These are phyloP conservation scores for Gnathonemus longibarbis DNA, from an alignment of 2,113 vertebrate species.

Conservation along the genomic window DNA sequence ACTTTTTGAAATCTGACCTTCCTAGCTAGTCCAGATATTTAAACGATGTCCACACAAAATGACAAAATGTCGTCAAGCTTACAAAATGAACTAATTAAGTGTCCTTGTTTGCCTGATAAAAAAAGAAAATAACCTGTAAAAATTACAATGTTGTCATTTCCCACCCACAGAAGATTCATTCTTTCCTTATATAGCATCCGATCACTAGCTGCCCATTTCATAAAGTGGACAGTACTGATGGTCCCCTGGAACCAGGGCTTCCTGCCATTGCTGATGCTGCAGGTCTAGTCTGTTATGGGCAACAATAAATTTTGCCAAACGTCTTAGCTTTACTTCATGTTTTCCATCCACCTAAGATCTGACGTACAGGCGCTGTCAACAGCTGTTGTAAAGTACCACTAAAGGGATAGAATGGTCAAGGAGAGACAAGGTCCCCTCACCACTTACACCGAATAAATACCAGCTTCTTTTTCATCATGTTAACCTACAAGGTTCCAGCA, in stretches of 20 bases:
- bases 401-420: background rate
- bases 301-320: background rate
- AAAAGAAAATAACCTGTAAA: background rate
- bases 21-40: background rate
- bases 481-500: background rate
- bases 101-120: background rate
- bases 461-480: background rate
- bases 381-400: background rate
- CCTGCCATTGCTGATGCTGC: background rate
- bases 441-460: background rate
- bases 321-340: background rate
- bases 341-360: background rate
- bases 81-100: background rate
- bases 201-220: background rate
- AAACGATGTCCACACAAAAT: background rate
- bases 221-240: background rate
- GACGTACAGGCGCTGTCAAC: background rate
- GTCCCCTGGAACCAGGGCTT: background rate
- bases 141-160: background rate
- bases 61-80: background rate
- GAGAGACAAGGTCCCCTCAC: background rate
- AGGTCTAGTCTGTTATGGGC: background rate
- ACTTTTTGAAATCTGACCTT: background rate
- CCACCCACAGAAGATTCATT: background rate
- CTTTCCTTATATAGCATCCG: background rate